Percentiles rank a stretch among this genome's conserved stretches.
These are phyloP conservation scores for Campylomormyrus tamandua DNA, from an alignment of 2,113 vertebrate species.

Conservation along the genomic window DNA sequence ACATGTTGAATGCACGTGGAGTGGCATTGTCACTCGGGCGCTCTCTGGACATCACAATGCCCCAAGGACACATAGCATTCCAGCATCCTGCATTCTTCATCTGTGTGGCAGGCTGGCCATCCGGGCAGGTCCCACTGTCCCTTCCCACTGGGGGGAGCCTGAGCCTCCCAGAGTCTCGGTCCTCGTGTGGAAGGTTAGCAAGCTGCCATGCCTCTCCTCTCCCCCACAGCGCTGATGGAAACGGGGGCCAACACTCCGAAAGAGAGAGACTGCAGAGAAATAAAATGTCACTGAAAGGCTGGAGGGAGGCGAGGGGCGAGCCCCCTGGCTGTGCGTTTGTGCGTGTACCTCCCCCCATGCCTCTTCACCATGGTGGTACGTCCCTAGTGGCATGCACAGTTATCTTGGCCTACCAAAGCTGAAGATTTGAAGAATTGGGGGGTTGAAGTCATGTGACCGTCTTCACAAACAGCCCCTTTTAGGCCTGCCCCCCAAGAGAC, in stretches of 20 bases:
- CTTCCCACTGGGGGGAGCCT: background rate
- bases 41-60: background rate
- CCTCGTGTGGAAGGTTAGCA: background rate
- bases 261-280: background rate
- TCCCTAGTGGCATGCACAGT: background rate
- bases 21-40: background rate
- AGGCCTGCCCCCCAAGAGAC: background rate
- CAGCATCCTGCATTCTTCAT: background rate
- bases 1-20: background rate
- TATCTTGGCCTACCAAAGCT: background rate
- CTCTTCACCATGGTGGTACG: background rate
- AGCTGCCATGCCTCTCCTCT: too few species aligned
- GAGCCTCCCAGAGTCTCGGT: too few species aligned
- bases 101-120: background rate
- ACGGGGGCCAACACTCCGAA: background rate
- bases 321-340: background rate
- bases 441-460: background rate
- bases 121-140: background rate
- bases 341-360: background rate
- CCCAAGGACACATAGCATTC: background rate
- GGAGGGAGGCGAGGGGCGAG: background rate
- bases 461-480: background rate
- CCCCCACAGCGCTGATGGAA: background rate
- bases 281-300: constrained; percentile 6
- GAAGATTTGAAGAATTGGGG: background rate